These are phyloP conservation scores for Dicaeum eximium DNA, from an alignment of 2,113 vertebrate species.

Conservation along the genomic window DNA sequence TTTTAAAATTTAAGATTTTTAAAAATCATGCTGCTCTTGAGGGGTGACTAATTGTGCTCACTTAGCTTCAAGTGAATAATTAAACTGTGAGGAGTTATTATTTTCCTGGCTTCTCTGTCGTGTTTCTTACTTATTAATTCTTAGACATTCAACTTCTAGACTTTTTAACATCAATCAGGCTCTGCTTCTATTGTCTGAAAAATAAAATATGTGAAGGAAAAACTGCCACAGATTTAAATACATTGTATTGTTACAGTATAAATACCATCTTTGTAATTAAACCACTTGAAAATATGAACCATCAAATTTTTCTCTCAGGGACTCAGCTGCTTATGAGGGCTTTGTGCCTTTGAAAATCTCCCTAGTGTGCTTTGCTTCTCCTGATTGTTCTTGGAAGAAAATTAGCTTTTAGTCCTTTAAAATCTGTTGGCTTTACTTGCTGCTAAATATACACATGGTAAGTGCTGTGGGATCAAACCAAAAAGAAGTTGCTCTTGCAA, in stretches of 20 bases:
- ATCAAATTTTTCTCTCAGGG: not conserved
- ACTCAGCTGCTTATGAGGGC: not conserved
- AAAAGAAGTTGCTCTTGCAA: not conserved
- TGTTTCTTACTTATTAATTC: constrained; percentile 1
- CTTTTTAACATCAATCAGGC: not conserved
- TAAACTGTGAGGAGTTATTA: not conserved
- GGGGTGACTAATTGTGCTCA: constrained; percentile 12
- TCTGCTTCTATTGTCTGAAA: not conserved
- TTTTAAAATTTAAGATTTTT: not conserved
- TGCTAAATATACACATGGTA: not conserved
- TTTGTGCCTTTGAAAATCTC: not conserved
- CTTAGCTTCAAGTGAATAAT: constrained; percentile 27
- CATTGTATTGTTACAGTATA: not conserved
- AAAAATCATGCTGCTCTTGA: not conserved
- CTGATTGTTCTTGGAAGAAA: not conserved
- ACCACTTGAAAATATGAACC: not conserved
- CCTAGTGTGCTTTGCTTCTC: not conserved
- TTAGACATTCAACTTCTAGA: not conserved
- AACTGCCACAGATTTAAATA: not conserved
- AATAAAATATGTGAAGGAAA: not conserved
- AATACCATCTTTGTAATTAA: not conserved
- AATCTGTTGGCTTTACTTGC: not conserved
- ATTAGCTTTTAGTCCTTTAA: not conserved
- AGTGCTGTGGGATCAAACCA: not conserved
- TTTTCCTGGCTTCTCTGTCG: not conserved